Base-by-base conservation (phyloP, 2,113 vertebrate genomes). In the Pseudorasbora parva region DNA sequence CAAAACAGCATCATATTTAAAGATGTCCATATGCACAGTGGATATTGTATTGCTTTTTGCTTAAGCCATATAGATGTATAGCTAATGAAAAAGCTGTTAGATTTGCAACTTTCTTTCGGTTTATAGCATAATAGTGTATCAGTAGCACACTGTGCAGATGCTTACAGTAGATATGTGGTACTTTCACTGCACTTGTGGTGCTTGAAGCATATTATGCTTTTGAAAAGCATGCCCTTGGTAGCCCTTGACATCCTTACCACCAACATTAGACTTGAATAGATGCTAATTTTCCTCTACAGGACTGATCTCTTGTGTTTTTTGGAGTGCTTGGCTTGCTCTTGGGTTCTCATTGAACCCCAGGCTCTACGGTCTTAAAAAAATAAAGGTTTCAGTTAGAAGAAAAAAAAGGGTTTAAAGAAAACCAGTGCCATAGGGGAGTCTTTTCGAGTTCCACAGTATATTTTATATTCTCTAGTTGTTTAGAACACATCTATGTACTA, bases 171-270 rank as follows among this genome's bases (percentile, higher is more conserved):
- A 54, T 8, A 47, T n/a, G 25, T 45, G 4, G 77, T 64, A 15
- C 56, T 45, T 78, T 27, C n/a, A 77, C n/a, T 4, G 41, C 69
- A 72, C 69, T 25, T 72, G 11, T 72, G 27, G 78, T 11, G 62
- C 27, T 33, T 45, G 54, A 45, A 56, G 12, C 43, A 79, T 82
- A 68, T 30, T 57, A 69, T 72, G 69, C 43, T 73, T 47, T 78
- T 84, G 45, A 78, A 72, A 80, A 73, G 54, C 74, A 62, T 68
- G 84, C 80, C 84, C 81, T 84, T 73, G 83, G 66, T 85, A 54
- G 54, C 75, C 73, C 75, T 69, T 57, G 77, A 84, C 79, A 68
- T 41, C 68, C 62, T 82, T 82, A 73, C 41, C 78, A 84, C 45
- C 59, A 84, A 30, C 59, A 78, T 43, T 43, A 66, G 37, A 49